Evolutionary conservation across 2,888 invertebrate genomes (phyloP).

Genomic region (Caenorhabditis angaria): DNA sequence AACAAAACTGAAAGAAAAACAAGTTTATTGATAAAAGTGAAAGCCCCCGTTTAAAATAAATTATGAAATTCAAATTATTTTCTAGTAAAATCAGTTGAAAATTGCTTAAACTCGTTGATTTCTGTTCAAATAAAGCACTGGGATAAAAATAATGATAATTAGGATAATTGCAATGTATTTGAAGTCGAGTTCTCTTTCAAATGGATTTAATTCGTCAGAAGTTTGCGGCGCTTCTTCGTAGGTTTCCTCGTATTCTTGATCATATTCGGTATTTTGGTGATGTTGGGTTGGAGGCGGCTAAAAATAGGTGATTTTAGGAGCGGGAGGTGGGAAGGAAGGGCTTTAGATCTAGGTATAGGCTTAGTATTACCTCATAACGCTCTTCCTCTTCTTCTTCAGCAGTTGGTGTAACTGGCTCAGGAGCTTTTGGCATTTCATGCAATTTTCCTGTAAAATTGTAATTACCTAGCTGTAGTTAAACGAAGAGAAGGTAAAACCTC

Average conservation of each 20-base stretch:
- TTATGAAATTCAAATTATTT: background rate
- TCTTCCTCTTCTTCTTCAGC: too few relatives aligned
- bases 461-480: too few relatives aligned
- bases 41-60: background rate
- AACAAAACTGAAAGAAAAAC: too few relatives aligned
- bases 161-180: background rate
- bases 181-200: slow-evolving; percentile 1
- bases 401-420: too few relatives aligned
- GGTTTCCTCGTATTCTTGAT: background rate
- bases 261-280: background rate
- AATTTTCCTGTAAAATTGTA: too few relatives aligned
- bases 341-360: too few relatives aligned
- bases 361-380: too few relatives aligned
- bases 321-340: too few relatives aligned
- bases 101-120: background rate
- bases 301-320: background rate
- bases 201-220: background rate
- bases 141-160: background rate
- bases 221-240: background rate
- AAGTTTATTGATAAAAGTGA: background rate
- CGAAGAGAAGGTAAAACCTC: too few relatives aligned
- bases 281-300: too few relatives aligned
- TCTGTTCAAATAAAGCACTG: background rate
- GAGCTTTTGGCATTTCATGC: too few relatives aligned
- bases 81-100: too few relatives aligned